Conservation (phyloP, 2,797 vertebrate species). For the Amblyraja radiata region DNA sequence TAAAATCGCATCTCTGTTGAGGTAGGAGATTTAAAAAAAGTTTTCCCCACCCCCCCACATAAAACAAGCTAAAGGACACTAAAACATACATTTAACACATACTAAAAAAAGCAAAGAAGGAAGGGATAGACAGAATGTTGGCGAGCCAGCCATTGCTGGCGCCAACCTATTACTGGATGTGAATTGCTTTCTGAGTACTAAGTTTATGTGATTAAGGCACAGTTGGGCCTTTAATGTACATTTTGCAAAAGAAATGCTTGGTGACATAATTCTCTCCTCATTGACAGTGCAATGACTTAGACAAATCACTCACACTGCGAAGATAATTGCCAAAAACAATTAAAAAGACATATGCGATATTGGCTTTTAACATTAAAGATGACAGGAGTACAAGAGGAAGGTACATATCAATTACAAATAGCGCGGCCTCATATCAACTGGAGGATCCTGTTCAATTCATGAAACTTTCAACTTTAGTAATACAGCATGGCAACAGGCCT, state of each 20-base stretch:
- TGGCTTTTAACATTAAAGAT: neutral
- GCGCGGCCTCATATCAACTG: neutral
- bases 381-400: neutral
- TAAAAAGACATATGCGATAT: neutral
- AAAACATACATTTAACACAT: no score
- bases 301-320: neutral
- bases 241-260: neutral
- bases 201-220: neutral
- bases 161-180: neutral
- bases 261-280: neutral
- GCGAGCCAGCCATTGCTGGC: no score
- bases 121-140: no score
- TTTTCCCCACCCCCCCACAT: no score
- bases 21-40: no score
- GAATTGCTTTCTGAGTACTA: neutral
- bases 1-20: no score
- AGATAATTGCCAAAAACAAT: neutral
- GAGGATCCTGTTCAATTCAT: neutral
- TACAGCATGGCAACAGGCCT: no score
- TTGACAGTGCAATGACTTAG: neutral
- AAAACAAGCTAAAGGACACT: no score
- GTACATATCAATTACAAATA: neutral
- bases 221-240: neutral
- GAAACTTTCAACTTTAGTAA: neutral
- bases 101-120: no score